A percentile compares a stretch with the other conserved stretches of the same genome.
Evolutionary conservation across 64 coral and sea anemone genomes (phyloP).

Genomic region (Montipora efflorescens): DNA sequence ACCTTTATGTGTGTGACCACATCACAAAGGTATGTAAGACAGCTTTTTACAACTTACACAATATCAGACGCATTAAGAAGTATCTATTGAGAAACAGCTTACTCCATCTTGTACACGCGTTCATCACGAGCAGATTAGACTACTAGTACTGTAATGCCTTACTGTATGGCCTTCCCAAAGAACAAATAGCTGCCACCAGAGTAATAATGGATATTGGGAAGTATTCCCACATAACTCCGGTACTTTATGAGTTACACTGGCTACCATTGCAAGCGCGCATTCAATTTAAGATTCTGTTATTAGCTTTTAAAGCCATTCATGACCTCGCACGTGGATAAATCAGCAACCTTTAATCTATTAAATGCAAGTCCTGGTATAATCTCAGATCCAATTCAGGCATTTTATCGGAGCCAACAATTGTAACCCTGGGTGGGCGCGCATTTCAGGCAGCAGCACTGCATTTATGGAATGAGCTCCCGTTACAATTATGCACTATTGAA

Average conservation of each 20-base stretch:
- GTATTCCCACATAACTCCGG: conserved; percentile 32
- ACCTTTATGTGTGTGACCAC: too few relatives aligned
- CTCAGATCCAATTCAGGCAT: conserved; percentile 32
- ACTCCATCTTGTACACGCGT: neutral
- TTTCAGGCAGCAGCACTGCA: too few relatives aligned
- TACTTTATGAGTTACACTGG: conserved; percentile 18
- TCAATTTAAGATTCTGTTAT: conserved; percentile 34
- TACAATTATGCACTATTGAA: too few relatives aligned
- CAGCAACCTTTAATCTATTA: conserved; percentile 10
- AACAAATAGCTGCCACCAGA: conserved; percentile 9
- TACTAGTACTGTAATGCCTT: neutral
- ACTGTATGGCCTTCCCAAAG: neutral
- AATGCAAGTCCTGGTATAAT: conserved; percentile 4
- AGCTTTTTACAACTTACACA: too few relatives aligned
- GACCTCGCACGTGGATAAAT: conserved; percentile 31
- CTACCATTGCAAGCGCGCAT: conserved; percentile 20
- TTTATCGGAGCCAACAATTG: neutral
- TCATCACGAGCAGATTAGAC: neutral
- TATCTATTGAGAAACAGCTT: too few relatives aligned
- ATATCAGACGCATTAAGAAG: too few relatives aligned
- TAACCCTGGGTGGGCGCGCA: too few relatives aligned
- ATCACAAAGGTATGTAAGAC: too few relatives aligned
- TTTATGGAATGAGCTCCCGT: too few relatives aligned
- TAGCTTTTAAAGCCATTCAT: conserved; percentile 36
- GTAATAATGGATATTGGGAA: conserved; percentile 28